Evolutionary conservation across 2,113 vertebrate species (phyloP).

Genomic region (Lipotes vexillifer): DNA sequence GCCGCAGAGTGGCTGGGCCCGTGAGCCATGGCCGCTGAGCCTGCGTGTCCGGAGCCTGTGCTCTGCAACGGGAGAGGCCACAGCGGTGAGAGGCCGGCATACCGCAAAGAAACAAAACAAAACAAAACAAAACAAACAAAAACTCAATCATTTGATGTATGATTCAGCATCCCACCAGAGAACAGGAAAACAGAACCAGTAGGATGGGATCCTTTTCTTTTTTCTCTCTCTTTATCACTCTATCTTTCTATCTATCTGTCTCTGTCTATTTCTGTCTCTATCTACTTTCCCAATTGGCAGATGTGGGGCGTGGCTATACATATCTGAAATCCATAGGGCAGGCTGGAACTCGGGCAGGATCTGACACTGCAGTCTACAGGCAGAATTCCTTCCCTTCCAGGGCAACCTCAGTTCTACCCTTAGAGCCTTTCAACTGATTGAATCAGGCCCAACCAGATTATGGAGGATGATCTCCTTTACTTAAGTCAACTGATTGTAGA

Average conservation of each 20-base stretch:
- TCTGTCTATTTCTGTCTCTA: background rate
- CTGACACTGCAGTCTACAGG: background rate
- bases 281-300: background rate
- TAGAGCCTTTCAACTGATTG: background rate
- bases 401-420: background rate
- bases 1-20: too few species aligned
- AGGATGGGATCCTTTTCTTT: background rate
- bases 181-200: background rate
- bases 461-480: background rate
- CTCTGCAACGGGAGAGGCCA: too few species aligned
- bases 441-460: background rate
- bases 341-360: background rate
- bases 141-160: background rate
- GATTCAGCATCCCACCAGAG: background rate
- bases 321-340: background rate
- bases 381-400: background rate
- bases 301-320: fast-evolving
- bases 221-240: background rate
- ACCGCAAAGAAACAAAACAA: too few species aligned
- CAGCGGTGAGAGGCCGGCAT: too few species aligned
- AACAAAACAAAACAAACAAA: too few species aligned
- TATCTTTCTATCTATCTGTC: background rate
- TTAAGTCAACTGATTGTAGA: background rate
- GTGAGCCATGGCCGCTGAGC: too few species aligned
- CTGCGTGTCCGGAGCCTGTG: too few species aligned